A percentile compares a stretch with the other conserved stretches of the same genome.
These are phyloP conservation scores for Poecilia picta DNA, from an alignment of 2,797 vertebrate genomes.

Conservation along the genomic window DNA sequence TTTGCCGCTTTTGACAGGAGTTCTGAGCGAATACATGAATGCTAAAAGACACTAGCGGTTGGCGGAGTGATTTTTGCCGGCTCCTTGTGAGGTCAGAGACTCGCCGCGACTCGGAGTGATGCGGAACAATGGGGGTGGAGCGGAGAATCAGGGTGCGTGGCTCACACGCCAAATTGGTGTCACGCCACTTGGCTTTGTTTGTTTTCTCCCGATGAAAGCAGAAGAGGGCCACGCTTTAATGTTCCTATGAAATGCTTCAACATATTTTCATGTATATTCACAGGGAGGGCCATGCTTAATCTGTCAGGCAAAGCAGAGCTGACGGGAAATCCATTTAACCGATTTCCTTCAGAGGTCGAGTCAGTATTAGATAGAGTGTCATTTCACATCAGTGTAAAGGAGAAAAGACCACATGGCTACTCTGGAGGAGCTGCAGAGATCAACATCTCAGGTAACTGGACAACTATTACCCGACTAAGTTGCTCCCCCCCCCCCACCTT, in stretches of 20 bases:
- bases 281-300: neutral
- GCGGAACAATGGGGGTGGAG: slow-evolving; percentile 1
- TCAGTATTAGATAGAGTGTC: neutral
- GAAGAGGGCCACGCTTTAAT: slow-evolving; percentile 4
- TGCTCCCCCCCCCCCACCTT: too few relatives aligned
- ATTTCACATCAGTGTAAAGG: neutral
- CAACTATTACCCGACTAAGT: neutral
- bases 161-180: slow-evolving; percentile 28
- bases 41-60: slow-evolving; percentile 47
- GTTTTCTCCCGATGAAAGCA: neutral
- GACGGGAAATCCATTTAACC: neutral
- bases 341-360: neutral
- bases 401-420: neutral
- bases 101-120: slow-evolving; percentile 41
- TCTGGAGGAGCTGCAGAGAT: neutral
- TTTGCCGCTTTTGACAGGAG: slow-evolving; percentile 59
- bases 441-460: neutral
- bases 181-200: slow-evolving; percentile 10
- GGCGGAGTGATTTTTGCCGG: slow-evolving; percentile 20
- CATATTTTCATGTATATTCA: neutral
- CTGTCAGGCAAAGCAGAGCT: neutral
- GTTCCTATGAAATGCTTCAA: slow-evolving; percentile 5
- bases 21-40: slow-evolving; percentile 79
- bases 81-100: slow-evolving; percentile 37
- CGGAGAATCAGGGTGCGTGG: slow-evolving; percentile 1